Evolutionary conservation across 2,888 invertebrate species (phyloP).

Genomic region (Oscheius sp.): DNA sequence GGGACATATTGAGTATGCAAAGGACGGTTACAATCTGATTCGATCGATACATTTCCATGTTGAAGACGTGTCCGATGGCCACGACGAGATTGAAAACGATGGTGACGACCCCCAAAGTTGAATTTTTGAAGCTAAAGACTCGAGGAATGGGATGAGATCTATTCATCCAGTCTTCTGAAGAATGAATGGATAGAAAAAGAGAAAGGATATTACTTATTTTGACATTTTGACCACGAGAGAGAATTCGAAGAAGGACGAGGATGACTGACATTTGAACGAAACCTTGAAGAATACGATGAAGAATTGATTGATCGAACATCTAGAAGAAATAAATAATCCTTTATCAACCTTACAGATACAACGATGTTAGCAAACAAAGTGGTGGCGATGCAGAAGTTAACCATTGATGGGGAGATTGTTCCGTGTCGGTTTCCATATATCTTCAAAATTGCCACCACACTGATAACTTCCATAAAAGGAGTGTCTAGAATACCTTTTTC

Average conservation of each 20-base stretch:
- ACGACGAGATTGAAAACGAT: neutral
- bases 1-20: slow-evolving; percentile 83
- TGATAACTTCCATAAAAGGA: slow-evolving; percentile 90
- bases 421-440: slow-evolving; percentile 84
- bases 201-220: slow-evolving; percentile 77
- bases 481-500: slow-evolving; percentile 81
- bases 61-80: neutral
- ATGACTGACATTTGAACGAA: slow-evolving; percentile 6
- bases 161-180: too few species aligned
- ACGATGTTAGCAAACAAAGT: neutral
- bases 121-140: neutral
- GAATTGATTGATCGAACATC: neutral
- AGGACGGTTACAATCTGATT: slow-evolving; percentile 72
- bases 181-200: too few species aligned
- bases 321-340: neutral
- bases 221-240: slow-evolving; percentile 78
- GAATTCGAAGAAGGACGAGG: too few species aligned
- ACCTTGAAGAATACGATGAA: neutral
- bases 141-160: too few species aligned
- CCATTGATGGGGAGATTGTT: neutral
- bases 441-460: slow-evolving; percentile 85
- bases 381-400: neutral
- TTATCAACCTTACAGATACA: neutral
- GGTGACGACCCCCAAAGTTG: neutral
- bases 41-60: neutral